Conservation (phyloP, 2,797 vertebrate species). For the Lophura swinhoii region DNA sequence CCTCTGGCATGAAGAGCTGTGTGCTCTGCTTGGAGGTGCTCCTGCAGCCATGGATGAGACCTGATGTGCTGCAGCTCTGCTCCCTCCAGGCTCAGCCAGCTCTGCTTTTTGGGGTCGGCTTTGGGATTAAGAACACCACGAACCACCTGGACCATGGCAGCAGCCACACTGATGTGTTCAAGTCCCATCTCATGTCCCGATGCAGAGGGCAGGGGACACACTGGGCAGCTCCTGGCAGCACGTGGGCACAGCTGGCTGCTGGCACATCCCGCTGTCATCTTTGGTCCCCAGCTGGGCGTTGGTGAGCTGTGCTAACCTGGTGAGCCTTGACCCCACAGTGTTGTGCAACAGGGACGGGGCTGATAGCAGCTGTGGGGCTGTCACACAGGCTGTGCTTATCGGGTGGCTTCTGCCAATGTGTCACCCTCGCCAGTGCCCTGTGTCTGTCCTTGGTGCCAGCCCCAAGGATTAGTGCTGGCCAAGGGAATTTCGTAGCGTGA, state of each 20-base stretch:
- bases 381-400: background rate
- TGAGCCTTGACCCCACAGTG: background rate
- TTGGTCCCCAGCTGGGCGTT: accelerated
- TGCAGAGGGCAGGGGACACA: background rate
- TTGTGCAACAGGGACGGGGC: background rate
- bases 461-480: background rate
- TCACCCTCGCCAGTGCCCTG: background rate
- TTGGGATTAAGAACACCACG: background rate
- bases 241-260: accelerated
- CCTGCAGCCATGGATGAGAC: no score
- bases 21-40: background rate
- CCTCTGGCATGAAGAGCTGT: background rate
- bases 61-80: no score
- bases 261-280: background rate
- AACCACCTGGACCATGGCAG: background rate
- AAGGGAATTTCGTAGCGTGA: accelerated
- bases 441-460: background rate
- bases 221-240: background rate
- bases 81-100: background rate
- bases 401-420: accelerated
- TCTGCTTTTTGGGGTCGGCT: background rate
- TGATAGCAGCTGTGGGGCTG: background rate
- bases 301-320: background rate
- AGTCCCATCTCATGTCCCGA: background rate
- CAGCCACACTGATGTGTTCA: background rate